phyloP scores from a whole-genome alignment of 2,888 invertebrate species.

The Halocaridina rubra region DNA sequence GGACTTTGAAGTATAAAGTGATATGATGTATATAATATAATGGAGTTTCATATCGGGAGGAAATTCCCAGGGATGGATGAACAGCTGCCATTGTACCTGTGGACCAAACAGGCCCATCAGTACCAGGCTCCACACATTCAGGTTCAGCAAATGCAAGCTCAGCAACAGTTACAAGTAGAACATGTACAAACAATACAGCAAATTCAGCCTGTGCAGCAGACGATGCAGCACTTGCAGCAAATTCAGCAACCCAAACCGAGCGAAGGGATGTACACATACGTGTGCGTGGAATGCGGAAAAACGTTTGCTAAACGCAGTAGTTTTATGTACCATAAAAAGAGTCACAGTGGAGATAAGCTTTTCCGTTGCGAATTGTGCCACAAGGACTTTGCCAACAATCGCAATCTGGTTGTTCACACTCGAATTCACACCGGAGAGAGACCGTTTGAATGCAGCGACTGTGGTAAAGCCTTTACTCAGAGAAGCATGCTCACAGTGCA shows the following conservation, averaged over 20 bases:
- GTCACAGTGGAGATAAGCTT: constrained; percentile 56
- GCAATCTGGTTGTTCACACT: constrained; percentile 56
- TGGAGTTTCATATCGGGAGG: constrained; percentile 30
- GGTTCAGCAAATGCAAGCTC: constrained; percentile 46
- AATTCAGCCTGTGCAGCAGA: constrained; percentile 13
- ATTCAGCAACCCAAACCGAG: background rate
- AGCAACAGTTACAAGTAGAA: constrained; percentile 28
- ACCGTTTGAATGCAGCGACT: constrained; percentile 48
- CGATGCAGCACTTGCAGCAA: constrained; percentile 2
- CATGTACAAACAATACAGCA: constrained; percentile 47
- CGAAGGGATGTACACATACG: constrained; percentile 43
- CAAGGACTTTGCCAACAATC: constrained; percentile 54
- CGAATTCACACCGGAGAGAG: constrained; percentile 58
- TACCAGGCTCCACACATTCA: constrained; percentile 41
- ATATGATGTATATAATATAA: too few species aligned
- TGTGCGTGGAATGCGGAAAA: constrained; percentile 56
- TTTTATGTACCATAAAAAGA: constrained; percentile 50
- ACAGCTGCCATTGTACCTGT: constrained; percentile 49
- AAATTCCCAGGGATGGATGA: constrained; percentile 42
- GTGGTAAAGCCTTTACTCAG: constrained; percentile 58
- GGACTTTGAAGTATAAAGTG: background rate
- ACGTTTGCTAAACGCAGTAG: constrained; percentile 43
- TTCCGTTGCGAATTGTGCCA: constrained; percentile 48
- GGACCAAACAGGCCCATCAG: constrained; percentile 57
- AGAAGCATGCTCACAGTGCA: constrained; percentile 58